phyloP scores from a whole-genome alignment of 2,797 vertebrate species.

The Euthynnus affinis region DNA sequence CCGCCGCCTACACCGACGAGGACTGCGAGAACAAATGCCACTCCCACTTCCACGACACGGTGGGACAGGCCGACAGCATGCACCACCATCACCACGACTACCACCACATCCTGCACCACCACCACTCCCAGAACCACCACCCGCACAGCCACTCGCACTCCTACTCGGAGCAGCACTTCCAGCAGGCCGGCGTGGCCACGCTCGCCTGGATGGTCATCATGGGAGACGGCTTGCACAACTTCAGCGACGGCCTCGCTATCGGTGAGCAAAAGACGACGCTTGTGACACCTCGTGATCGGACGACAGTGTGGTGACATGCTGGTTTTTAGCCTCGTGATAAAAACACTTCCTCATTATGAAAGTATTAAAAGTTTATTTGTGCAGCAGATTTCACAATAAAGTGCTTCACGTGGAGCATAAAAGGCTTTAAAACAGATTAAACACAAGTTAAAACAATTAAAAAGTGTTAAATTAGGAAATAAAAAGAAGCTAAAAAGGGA shows the following conservation, averaged over 20 bases:
- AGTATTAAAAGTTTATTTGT: too few relatives aligned
- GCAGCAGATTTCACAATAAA: too few relatives aligned
- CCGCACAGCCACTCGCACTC: slow-evolving; percentile 95
- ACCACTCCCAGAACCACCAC: slow-evolving; percentile 99
- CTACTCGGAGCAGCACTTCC: slow-evolving; percentile 93
- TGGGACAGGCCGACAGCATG: slow-evolving; percentile 93
- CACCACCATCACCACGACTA: slow-evolving; percentile 99
- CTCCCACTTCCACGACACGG: slow-evolving; percentile 97
- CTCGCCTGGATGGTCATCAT: slow-evolving; percentile 99
- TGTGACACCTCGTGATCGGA: too few relatives aligned
- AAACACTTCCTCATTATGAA: too few relatives aligned
- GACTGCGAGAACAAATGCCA: slow-evolving; percentile 98
- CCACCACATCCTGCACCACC: slow-evolving; percentile 98
- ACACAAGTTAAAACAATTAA: too few relatives aligned
- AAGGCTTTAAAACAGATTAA: too few relatives aligned
- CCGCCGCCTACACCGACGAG: slow-evolving; percentile 88
- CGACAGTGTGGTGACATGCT: too few relatives aligned
- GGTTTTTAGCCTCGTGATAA: too few relatives aligned
- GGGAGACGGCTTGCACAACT: slow-evolving; percentile 98
- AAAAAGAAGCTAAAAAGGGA: too few relatives aligned
- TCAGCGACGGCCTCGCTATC: slow-evolving; percentile 94
- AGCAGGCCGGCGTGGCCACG: slow-evolving; percentile 94
- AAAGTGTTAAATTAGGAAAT: too few relatives aligned
- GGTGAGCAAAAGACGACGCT: too few relatives aligned
- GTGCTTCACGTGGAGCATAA: too few relatives aligned